Evolutionary conservation across 2,888 invertebrate genomes (phyloP).

Genomic region (Sarcophaga carnaria): DNA sequence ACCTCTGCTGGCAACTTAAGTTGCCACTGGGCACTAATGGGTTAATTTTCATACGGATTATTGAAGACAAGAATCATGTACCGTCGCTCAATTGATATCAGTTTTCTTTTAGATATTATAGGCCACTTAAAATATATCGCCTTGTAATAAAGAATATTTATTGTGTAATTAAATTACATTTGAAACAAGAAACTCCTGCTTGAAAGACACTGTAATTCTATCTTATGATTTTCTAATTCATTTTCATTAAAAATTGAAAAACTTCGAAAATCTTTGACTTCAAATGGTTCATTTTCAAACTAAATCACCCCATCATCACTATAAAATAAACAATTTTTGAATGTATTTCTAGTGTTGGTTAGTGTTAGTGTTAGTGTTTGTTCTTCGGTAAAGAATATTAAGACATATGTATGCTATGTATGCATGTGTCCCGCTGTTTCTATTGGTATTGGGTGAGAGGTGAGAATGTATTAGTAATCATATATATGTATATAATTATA

Average conservation of each 20-base stretch:
- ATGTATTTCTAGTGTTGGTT: neutral
- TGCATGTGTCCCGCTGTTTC: neutral
- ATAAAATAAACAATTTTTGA: neutral
- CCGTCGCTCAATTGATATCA: no score
- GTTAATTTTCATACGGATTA: no score
- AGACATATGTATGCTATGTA: neutral
- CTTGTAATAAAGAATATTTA: no score
- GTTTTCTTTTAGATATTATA: no score
- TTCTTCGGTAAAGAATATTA: no score
- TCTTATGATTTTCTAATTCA: neutral
- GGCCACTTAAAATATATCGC: no score
- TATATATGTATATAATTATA: neutral
- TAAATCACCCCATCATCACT: neutral
- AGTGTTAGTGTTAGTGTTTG: no score
- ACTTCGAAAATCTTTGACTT: neutral
- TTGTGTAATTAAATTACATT: no score
- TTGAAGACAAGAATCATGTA: no score
- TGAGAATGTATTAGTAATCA: slow-evolving; percentile 10
- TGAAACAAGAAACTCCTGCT: no score
- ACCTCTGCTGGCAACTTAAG: no score
- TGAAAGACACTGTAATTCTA: neutral
- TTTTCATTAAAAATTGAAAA: neutral
- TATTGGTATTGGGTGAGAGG: neutral
- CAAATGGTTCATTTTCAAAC: neutral
- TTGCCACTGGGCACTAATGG: no score